These are phyloP conservation scores for Argynnis bischoffii DNA, from an alignment of 2,888 invertebrate species.

Conservation along the genomic window DNA sequence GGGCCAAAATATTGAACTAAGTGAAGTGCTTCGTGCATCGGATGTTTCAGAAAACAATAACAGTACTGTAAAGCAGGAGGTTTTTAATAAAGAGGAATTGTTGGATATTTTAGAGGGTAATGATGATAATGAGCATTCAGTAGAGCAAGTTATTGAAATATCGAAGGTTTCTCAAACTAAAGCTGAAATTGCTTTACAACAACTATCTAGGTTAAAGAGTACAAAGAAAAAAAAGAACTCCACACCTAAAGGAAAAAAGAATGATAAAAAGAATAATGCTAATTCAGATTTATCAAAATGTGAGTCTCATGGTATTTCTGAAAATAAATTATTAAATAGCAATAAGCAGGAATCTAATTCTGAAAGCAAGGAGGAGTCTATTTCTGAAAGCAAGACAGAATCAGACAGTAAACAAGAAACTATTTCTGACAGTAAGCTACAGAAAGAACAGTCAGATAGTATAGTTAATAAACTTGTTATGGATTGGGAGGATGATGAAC, in stretches of 20 bases:
- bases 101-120: slow-evolving; percentile 75
- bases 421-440: slow-evolving; percentile 31
- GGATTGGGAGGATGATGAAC: slow-evolving; percentile 78
- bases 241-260: slow-evolving; percentile 38
- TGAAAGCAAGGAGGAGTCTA: slow-evolving; percentile 34
- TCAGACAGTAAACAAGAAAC: slow-evolving; percentile 31
- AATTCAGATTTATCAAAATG: slow-evolving; percentile 37
- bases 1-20: slow-evolving; percentile 68
- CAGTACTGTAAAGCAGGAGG: slow-evolving; percentile 60
- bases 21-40: slow-evolving; percentile 67
- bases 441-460: slow-evolving; percentile 50
- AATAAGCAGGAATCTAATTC: slow-evolving; percentile 34
- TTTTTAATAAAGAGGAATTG: slow-evolving; percentile 75
- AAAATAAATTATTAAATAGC: slow-evolving; percentile 38
- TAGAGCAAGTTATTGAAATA: slow-evolving; percentile 19
- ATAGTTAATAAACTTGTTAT: slow-evolving; percentile 80
- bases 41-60: slow-evolving; percentile 67
- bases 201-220: slow-evolving; percentile 61
- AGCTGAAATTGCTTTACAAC: slow-evolving; percentile 65
- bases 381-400: slow-evolving; percentile 38
- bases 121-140: slow-evolving; percentile 57
- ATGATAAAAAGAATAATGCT: slow-evolving; percentile 38
- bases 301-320: slow-evolving; percentile 42
- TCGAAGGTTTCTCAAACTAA: slow-evolving; percentile 41
- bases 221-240: slow-evolving; percentile 33